phyloP scores from a whole-genome alignment of 53 echinoderm and acorn worm species.

The Echinarachnius parma region DNA sequence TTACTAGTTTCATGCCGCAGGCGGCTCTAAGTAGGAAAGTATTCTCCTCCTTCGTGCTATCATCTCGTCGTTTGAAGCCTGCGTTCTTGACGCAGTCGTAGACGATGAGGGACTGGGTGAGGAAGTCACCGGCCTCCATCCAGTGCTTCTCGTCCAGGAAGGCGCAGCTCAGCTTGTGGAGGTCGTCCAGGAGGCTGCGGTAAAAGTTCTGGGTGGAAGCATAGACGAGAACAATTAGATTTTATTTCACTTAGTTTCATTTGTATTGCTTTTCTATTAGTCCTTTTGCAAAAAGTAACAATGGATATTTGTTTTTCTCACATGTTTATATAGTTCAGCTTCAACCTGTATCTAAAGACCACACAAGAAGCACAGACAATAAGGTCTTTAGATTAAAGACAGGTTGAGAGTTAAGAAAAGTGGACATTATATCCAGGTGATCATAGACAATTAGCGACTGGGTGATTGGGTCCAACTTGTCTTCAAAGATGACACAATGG shows the following conservation, averaged over 20 bases:
- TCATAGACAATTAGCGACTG: no score
- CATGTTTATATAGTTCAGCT: no score
- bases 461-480: no score
- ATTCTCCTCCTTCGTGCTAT: conserved; percentile 36
- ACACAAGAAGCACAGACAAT: no score
- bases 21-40: conserved; percentile 30
- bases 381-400: no score
- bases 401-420: no score
- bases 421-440: no score
- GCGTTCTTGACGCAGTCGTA: conserved; percentile 12
- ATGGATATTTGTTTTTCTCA: no score
- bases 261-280: no score
- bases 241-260: background rate
- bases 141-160: conserved; percentile 40
- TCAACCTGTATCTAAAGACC: no score
- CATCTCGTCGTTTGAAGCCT: conserved; percentile 12
- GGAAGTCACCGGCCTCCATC: conserved; percentile 38
- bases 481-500: no score
- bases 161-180: conserved; percentile 19
- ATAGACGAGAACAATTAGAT: background rate
- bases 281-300: no score
- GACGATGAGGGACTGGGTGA: conserved; percentile 22
- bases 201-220: conserved; percentile 1
- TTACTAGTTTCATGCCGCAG: conserved; percentile 34
- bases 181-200: conserved; percentile 21